A percentile compares a stretch with the other conserved stretches of the same genome.
Conservation (phyloP, 2,888 invertebrate genomes). For the Vesta saturnalis region DNA sequence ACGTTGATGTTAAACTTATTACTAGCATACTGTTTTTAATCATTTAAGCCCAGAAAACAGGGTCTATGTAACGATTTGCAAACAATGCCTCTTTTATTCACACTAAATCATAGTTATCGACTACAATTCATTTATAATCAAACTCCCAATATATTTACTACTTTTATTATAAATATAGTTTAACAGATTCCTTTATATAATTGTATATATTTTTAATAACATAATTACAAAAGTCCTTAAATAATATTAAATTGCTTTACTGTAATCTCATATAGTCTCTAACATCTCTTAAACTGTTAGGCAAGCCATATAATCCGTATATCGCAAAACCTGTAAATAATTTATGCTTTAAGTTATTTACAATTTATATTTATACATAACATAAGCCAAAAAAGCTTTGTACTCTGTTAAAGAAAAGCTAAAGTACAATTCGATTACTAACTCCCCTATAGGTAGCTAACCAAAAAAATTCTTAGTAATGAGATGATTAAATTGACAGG, state of each 20-base stretch:
- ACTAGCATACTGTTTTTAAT: too few species aligned
- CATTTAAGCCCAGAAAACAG: too few species aligned
- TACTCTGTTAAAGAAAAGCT: not conserved
- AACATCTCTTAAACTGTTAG: slow-evolving; percentile 59
- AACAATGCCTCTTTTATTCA: too few species aligned
- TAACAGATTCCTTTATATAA: not conserved
- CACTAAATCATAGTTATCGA: too few species aligned
- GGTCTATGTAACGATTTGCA: too few species aligned
- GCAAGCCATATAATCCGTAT: slow-evolving; percentile 78
- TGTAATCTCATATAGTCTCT: slow-evolving; percentile 59
- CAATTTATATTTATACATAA: not conserved
- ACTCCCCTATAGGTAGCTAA: too few species aligned
- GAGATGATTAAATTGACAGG: too few species aligned
- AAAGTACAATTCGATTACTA: not conserved
- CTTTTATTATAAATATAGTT: slow-evolving; percentile 2
- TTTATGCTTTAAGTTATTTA: not conserved
- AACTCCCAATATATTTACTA: too few species aligned
- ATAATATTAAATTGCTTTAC: slow-evolving; percentile 38
- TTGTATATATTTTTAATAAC: not conserved
- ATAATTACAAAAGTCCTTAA: slow-evolving; percentile 6
- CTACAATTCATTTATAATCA: too few species aligned
- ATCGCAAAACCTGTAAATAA: slow-evolving; percentile 70
- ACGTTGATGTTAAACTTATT: too few species aligned
- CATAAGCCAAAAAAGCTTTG: not conserved
- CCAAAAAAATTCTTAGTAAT: too few species aligned